These are phyloP conservation scores for Battus philenor DNA, from an alignment of 1,140 invertebrate genomes.

Conservation along the genomic window DNA sequence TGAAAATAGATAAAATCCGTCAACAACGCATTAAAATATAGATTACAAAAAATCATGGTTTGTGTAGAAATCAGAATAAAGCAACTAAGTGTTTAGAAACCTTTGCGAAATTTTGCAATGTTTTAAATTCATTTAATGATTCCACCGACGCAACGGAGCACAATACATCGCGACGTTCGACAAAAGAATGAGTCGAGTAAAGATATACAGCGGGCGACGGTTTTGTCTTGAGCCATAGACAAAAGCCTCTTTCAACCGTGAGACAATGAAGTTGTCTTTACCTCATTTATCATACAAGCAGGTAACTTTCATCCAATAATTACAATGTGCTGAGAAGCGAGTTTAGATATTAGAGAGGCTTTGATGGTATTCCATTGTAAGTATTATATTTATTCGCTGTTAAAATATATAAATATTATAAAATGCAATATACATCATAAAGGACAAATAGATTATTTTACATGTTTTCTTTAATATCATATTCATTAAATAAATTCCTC, in stretches of 20 bases:
- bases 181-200: slow-evolving; percentile 51
- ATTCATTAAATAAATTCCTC: too few relatives aligned
- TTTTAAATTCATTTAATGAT: slow-evolving; percentile 56
- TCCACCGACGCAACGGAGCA: slow-evolving; percentile 41
- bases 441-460: too few relatives aligned
- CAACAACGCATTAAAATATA: too few relatives aligned
- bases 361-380: slow-evolving; percentile 21
- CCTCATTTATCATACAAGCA: slow-evolving; percentile 70
- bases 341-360: slow-evolving; percentile 35
- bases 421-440: too few relatives aligned
- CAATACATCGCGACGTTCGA: slow-evolving; percentile 49
- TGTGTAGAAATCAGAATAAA: too few relatives aligned
- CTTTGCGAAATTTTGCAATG: too few relatives aligned
- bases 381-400: too few relatives aligned
- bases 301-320: slow-evolving; percentile 71
- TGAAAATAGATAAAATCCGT: too few relatives aligned
- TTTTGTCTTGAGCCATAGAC: slow-evolving; percentile 63
- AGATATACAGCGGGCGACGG: slow-evolving; percentile 55
- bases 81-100: too few relatives aligned
- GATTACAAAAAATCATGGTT: too few relatives aligned
- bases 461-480: too few relatives aligned
- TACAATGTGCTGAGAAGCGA: slow-evolving; percentile 48
- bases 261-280: slow-evolving; percentile 62
- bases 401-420: too few relatives aligned
- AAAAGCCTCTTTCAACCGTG: slow-evolving; percentile 63